Evolutionary conservation across 2,113 vertebrate species (phyloP), one percentile per base, ranked within the genome.

Genomic region (Brevimyrus niger): DNA sequence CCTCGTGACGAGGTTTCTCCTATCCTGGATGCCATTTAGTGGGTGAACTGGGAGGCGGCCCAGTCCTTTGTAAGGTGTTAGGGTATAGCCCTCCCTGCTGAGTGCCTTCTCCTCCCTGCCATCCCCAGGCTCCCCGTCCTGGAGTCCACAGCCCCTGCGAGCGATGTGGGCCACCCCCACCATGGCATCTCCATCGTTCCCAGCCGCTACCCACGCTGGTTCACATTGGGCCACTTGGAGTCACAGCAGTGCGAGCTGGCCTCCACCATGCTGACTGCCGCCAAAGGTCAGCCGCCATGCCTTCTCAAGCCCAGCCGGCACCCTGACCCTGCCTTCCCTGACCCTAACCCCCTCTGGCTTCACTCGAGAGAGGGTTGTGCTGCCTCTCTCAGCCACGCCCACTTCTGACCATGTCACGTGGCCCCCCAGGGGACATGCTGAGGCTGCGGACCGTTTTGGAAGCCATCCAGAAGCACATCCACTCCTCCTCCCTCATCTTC

Each of bases 161-260:
- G 97, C 0, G 98, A 99, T 0, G 95, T 97, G 55, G 96, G 97
- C 13, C 98, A 99, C 92, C 96, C 98, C 87, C 98, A 99, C 92
- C 98, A 99, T 46, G 96, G 98, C 92, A 98, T 99, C 90, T 99
- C 98, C 1, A 97, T 99, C 76, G 97, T 99, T 13, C 97, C 98
- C 10, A 99, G 97, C 91, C 95, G 98, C 89, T 99, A 99, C 92
- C 98, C 98, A 0, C 98, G 98, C 89, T 99, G 98, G 98, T 99
- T 99, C 94, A 99, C 98, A 1, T 96, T 99, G 91, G 98, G 98
- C 15, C 98, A 99, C 93, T 95, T 99, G 96, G 98, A 99, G 95
- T 99, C 98, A 0, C 98, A 99, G 95, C 98, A 99, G 95, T 99
- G 98, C 0, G 98, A 99, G 93, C 95, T 99, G 92, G 98, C 98